Conservation (phyloP, 2,888 invertebrate species). For the Dexiosoma caninum region DNA sequence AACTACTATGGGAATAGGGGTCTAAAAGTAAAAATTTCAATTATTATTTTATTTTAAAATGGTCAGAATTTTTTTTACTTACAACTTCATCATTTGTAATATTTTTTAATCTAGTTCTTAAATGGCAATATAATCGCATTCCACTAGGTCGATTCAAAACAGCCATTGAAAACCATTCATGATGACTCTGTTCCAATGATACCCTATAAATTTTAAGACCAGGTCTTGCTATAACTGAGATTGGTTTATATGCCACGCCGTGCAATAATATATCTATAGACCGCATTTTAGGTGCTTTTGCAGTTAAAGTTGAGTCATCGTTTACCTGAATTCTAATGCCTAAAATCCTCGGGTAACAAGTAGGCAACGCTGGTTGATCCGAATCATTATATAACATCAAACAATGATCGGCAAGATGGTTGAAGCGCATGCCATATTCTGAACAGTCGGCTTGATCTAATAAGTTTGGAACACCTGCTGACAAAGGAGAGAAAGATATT, state of each 20-base stretch:
- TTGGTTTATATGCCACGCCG: no score
- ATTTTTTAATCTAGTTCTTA: neutral
- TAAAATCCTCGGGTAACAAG: neutral
- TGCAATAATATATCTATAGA: no score
- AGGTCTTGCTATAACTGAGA: neutral
- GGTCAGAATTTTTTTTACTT: neutral
- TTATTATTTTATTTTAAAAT: neutral
- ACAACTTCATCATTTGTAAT: neutral
- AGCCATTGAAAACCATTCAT: conserved; percentile 57
- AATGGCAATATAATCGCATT: neutral
- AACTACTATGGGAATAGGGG: neutral
- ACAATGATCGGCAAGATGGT: neutral
- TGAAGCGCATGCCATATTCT: neutral
- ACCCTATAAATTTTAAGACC: conserved; percentile 16
- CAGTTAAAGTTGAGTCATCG: neutral
- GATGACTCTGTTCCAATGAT: conserved; percentile 48
- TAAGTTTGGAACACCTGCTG: neutral
- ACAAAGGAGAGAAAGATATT: neutral
- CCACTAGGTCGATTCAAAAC: conserved; percentile 36
- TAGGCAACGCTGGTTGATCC: neutral
- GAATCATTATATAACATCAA: neutral
- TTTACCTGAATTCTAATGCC: neutral
- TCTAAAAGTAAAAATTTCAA: neutral
- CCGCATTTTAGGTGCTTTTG: neutral
- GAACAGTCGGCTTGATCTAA: neutral